phyloP scores from a whole-genome alignment of 2,797 vertebrate genomes.

The Prunella strophiata region DNA sequence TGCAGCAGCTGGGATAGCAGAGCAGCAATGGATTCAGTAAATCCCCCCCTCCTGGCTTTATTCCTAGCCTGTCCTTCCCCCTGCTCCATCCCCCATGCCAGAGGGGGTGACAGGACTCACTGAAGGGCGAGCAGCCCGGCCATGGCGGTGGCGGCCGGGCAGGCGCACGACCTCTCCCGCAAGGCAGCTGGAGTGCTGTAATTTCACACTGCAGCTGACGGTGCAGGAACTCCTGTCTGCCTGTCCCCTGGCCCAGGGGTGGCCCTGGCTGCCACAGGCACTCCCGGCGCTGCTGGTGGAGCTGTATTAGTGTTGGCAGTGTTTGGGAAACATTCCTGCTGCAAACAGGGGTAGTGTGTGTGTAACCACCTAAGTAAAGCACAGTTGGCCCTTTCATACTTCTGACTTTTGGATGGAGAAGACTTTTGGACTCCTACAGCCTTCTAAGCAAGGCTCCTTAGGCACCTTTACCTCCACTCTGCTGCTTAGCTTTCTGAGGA shows the following conservation, averaged over 20 bases:
- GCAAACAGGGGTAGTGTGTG: background rate
- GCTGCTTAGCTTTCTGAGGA: background rate
- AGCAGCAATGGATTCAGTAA: background rate
- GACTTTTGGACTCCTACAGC: background rate
- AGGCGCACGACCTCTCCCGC: accelerated
- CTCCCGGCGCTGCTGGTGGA: accelerated
- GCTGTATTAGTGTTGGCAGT: background rate
- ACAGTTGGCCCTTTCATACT: background rate
- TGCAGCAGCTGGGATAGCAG: accelerated
- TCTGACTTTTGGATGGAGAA: background rate
- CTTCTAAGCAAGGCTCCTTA: background rate
- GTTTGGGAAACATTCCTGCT: background rate
- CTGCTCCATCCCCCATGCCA: accelerated
- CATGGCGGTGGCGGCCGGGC: accelerated
- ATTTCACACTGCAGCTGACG: conserved; percentile 57
- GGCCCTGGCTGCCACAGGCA: background rate
- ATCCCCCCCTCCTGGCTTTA: background rate
- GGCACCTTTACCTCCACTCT: background rate
- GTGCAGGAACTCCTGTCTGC: background rate
- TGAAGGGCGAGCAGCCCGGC: background rate
- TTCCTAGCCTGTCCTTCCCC: background rate
- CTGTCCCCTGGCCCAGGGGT: accelerated
- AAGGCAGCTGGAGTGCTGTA: conserved; percentile 51
- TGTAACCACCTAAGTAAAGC: background rate
- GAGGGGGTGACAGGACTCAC: background rate